Percentiles rank a stretch among this genome's conserved stretches.
Evolutionary conservation across 2,888 invertebrate species (phyloP).

Genomic region (Synanthedon andrenaeformis): DNA sequence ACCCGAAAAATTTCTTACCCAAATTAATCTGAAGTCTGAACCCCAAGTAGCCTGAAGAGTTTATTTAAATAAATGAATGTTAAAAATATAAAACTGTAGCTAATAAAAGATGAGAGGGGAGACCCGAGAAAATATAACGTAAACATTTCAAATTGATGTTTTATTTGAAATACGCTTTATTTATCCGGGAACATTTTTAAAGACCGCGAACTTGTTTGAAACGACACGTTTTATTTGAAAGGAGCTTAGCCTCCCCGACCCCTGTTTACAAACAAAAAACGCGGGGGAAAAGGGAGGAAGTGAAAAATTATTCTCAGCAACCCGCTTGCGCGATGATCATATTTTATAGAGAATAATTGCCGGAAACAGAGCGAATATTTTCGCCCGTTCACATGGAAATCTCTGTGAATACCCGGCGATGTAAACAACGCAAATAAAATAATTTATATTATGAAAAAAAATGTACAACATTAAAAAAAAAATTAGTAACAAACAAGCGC

Average conservation of each 20-base stretch:
- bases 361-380: constrained; percentile 16
- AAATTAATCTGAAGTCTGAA: too few relatives aligned
- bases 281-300: constrained; percentile 11
- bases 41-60: too few relatives aligned
- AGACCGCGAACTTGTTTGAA: constrained; percentile 5
- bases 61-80: too few relatives aligned
- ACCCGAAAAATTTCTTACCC: too few relatives aligned
- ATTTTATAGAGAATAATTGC: constrained; percentile 25
- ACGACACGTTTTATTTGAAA: constrained; percentile 9
- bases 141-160: background rate
- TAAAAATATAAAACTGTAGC: too few relatives aligned
- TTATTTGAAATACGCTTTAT: constrained; percentile 1
- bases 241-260: constrained; percentile 8
- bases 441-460: background rate
- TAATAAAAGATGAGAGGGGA: too few relatives aligned
- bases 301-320: constrained; percentile 19
- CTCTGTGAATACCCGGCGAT: background rate
- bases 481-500: too few relatives aligned
- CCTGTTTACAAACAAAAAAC: constrained; percentile 21
- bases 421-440: background rate
- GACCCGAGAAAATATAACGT: background rate
- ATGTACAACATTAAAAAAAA: too few relatives aligned
- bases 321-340: constrained; percentile 15
- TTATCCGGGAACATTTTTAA: constrained; percentile 1
- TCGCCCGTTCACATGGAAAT: constrained; percentile 7